Evolutionary conservation across 1,140 invertebrate species (phyloP).

Genomic region (Rhopalosiphum padi): DNA sequence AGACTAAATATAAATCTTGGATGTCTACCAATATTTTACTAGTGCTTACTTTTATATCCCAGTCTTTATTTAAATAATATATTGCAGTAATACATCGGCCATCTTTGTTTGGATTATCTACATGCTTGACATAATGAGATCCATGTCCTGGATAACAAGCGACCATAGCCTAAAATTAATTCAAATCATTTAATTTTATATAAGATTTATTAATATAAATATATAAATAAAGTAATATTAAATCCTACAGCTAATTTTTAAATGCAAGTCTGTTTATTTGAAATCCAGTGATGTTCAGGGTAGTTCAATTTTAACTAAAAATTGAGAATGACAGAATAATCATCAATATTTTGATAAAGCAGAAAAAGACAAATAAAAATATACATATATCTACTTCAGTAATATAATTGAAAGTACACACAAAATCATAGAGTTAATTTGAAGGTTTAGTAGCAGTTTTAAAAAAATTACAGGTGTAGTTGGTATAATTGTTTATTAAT

Average conservation of each 20-base stretch:
- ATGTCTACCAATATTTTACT: slow-evolving; percentile 29
- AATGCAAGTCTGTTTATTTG: neutral
- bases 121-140: slow-evolving; percentile 93
- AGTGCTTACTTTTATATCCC: slow-evolving; percentile 76
- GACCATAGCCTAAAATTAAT: slow-evolving; percentile 87
- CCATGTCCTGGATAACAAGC: slow-evolving; percentile 94
- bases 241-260: neutral
- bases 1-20: slow-evolving; percentile 23
- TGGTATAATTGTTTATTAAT: no score
- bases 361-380: neutral
- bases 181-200: neutral
- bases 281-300: neutral
- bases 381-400: neutral
- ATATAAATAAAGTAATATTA: neutral
- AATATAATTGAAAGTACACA: neutral
- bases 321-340: neutral
- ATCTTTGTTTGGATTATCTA: slow-evolving; percentile 97
- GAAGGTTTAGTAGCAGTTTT: no score
- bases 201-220: neutral
- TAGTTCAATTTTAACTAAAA: neutral
- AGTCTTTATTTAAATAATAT: slow-evolving; percentile 94
- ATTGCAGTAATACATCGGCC: slow-evolving; percentile 94
- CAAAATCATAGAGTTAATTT: neutral
- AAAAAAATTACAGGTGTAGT: no score
- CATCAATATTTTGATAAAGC: neutral